Percentiles rank a stretch among this genome's conserved stretches.
phyloP scores from a whole-genome alignment of 64 coral and sea anemone species.

The Exaiptasia diaphana region DNA sequence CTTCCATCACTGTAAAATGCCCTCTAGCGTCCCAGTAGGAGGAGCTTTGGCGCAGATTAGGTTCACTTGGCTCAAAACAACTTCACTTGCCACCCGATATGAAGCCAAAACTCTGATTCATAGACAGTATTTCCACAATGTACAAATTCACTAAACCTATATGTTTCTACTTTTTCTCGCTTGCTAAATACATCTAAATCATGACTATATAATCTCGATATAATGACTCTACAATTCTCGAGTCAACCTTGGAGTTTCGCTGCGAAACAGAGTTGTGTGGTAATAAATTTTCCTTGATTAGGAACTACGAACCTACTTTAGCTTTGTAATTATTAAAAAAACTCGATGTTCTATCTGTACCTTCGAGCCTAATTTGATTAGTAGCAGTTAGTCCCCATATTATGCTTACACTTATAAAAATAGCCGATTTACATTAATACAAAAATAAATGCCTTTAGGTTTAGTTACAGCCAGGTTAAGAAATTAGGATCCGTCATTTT shows the following conservation, averaged over 20 bases:
- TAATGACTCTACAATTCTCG: neutral
- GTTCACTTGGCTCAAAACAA: neutral
- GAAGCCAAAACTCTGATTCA: neutral
- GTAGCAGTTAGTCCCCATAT: neutral
- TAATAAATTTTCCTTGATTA: neutral
- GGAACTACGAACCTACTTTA: neutral
- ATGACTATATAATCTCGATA: neutral
- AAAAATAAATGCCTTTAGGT: neutral
- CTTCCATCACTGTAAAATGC: neutral
- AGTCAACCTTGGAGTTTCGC: slow-evolving; percentile 81
- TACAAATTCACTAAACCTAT: neutral
- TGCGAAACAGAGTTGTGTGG: slow-evolving; percentile 88
- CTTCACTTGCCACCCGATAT: neutral
- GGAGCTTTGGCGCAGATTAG: neutral
- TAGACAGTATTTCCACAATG: neutral
- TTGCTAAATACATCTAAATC: neutral
- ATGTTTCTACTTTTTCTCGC: neutral
- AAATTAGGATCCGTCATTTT: slow-evolving; percentile 68
- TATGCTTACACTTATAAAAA: slow-evolving; percentile 13
- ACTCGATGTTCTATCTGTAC: neutral
- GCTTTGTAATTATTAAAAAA: neutral
- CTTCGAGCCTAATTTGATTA: neutral
- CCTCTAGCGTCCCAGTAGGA: neutral
- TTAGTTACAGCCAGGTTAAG: slow-evolving; percentile 72
- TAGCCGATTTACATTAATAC: neutral